Conservation (phyloP, 2,797 vertebrate genomes). For the Eremophila alpestris region DNA sequence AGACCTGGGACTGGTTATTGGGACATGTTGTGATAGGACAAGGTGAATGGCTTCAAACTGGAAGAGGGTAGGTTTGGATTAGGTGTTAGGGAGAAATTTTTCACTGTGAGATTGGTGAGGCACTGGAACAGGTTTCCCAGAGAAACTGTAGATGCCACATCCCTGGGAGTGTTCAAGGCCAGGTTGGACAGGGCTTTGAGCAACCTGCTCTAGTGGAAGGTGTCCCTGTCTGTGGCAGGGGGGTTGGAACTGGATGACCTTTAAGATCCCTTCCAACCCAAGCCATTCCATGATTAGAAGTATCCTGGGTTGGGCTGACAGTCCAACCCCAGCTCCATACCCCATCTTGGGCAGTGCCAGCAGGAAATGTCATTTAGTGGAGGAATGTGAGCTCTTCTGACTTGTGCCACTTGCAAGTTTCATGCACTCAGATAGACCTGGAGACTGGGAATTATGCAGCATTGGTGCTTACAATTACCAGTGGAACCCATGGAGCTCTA, state of each 20-base stretch:
- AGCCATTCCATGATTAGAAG: not conserved
- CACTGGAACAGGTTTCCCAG: not conserved
- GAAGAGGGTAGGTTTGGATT: not conserved
- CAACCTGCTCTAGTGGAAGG: not conserved
- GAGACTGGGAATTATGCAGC: not conserved
- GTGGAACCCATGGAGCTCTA: not conserved
- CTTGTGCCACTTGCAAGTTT: not conserved
- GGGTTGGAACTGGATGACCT: not conserved
- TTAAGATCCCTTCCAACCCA: not conserved
- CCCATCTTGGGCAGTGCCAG: not conserved
- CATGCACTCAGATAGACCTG: not conserved
- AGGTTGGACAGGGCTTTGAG: rapidly evolving
- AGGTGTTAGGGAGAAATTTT: not conserved
- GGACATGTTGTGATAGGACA: not conserved
- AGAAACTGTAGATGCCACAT: not conserved
- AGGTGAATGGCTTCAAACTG: not conserved
- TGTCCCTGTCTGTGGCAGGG: not conserved
- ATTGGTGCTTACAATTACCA: not conserved
- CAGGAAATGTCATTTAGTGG: not conserved
- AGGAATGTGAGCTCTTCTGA: not conserved
- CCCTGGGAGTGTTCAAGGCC: not conserved
- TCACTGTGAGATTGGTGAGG: not conserved
- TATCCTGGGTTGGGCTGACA: not conserved
- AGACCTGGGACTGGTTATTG: not conserved
- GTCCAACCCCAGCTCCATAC: not conserved